Base-by-base conservation (phyloP, 2,888 invertebrate genomes). In the Rhynchonema sp. region DNA sequence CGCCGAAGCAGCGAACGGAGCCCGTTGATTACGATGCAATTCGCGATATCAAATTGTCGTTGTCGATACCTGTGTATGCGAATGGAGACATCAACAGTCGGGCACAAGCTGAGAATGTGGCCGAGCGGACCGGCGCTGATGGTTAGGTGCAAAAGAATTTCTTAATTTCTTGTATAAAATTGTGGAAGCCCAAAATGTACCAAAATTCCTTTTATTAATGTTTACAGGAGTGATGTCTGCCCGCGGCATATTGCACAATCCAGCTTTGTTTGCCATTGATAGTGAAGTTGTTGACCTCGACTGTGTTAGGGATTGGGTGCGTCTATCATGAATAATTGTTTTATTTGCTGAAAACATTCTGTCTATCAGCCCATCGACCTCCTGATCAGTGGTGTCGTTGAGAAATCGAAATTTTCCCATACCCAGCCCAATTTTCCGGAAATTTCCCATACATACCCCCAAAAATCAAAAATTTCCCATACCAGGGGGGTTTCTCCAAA, bases 11-110 rank as follows among this genome's bases (percentile, higher is more conserved):
- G 72, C 82, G 86, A 74, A 80, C 81, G 68, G 82, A 83, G 61
- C 77, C 79, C 6, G 78, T 78, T 20, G 81, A 90, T 73, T 68
- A 80, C 29, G 79, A 81, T 23, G 82, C 83, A 30, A 79, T 94
- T 60, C 80, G 79, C 68, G 76, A 82, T 52, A 81, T 90, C 23
- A 82, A 82, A 65, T 80, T 83, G 58, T 80, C 80, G 64, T 74
- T 89, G n/a, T 72, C 74, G 49, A 77, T 94, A 65, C 94, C 96
- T 1, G 78, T 96, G 0, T 80, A 94, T 65, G 91, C 87, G 0
- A 98, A 98, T 78, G 96, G 96, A 46, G 90, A 89, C 68, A 79
- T 91, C 0, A 84, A 82, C 68, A 80, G 79, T 56, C 75, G 86
- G 61, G 72, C 79, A n/a, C 85, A 86, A 73, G 87, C 86, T 30